Evolutionary conservation across 2,113 vertebrate genomes (phyloP), one percentile per base, ranked within the genome.

Genomic region (Agapornis roseicollis): DNA sequence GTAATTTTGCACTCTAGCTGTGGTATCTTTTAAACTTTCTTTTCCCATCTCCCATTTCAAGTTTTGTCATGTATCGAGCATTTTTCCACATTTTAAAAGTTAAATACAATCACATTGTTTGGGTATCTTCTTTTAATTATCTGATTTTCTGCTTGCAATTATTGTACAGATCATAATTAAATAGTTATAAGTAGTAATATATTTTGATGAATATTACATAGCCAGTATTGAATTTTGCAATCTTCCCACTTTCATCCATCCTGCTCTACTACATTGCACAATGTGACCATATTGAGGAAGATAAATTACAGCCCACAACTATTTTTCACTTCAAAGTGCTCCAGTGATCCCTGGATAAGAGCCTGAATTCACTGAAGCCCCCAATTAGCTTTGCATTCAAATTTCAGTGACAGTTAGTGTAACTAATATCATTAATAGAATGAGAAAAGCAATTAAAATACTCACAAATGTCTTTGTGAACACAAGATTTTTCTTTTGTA

Each of bases 281-380:
- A 44, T 60, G 17, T 85, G 47, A 73, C 27, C 35, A 46, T 71
- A 80, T 37, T 83, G 24, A 83, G 60, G n/a, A 88, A 80, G 39
- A 88, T 37, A 84, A 86, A 90, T 71, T n/a, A 74, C 50, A 85
- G 25, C 11, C 22, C 46, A 56, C 63, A 82, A 82, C 2, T 50
- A 44, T 61, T 94, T 93, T 90, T 86, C 42, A 55, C 39, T 85
- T 94, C 64, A 29, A 88, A 95, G n/a, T 83, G 18, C 13, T 95
- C 55, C 50, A 78, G 10, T 71, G 55, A 71, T 80, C 82, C 55
- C 80, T 74, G 46, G 42, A 35, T 83, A 85, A 94, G 80, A 88
- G 27, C 64, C n/a, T 65, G 58, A 90, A 73, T 55, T 27, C 9
- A 27, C 41, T 39, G 23, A 88, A 93, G 18, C 22, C 27, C 27